phyloP scores from a whole-genome alignment of 2,888 invertebrate species.

The Boloria selene region DNA sequence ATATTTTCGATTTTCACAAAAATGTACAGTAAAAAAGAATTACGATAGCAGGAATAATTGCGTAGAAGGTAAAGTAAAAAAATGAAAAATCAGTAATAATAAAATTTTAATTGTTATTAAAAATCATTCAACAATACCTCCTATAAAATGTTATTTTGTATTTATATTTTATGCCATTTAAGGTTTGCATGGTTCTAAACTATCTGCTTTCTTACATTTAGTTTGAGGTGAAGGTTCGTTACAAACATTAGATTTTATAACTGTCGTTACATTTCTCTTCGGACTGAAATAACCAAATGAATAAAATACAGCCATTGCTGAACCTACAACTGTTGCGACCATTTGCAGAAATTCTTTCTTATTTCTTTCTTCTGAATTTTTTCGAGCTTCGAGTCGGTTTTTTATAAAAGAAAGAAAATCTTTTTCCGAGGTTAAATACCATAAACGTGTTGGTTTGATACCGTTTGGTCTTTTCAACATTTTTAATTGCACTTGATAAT shows the following conservation, averaged over 20 bases:
- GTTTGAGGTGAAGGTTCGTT: constrained; percentile 12
- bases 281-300: constrained; percentile 46
- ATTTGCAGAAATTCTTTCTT: constrained; percentile 42
- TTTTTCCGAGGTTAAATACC: constrained; percentile 55
- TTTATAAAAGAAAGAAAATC: constrained; percentile 46
- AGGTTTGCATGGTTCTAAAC: not conserved
- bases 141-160: not conserved
- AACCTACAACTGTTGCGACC: constrained; percentile 29
- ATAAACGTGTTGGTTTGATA: constrained; percentile 62
- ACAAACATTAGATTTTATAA: constrained; percentile 5
- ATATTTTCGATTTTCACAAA: too few species aligned
- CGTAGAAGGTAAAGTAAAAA: not conserved
- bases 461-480: constrained; percentile 42
- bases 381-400: constrained; percentile 40
- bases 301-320: constrained; percentile 39
- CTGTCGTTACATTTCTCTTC: constrained; percentile 8
- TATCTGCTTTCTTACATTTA: not conserved
- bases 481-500: not conserved
- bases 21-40: too few species aligned
- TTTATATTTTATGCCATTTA: not conserved
- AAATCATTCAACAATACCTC: not conserved
- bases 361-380: constrained; percentile 36
- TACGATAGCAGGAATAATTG: too few species aligned
- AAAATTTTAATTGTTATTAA: not conserved
- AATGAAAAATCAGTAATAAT: not conserved